Conservation (phyloP, 2,113 vertebrate species). For the Phyllostomus discolor region DNA sequence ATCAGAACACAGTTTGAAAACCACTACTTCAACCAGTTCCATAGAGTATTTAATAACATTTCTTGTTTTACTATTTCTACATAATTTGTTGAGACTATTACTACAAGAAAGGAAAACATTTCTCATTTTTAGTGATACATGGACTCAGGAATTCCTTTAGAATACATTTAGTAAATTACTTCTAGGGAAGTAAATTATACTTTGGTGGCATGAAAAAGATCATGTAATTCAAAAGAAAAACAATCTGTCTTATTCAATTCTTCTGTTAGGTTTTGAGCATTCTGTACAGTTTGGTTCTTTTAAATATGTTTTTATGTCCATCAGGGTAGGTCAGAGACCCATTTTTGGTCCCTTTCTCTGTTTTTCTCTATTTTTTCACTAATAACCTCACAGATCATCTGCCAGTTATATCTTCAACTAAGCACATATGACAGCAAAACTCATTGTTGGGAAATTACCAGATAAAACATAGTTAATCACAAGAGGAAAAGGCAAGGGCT, state of each 20-base stretch:
- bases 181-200: background rate
- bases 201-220: background rate
- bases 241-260: background rate
- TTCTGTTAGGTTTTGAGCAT: background rate
- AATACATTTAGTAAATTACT: slow-evolving; percentile 51
- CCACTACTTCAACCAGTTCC: background rate
- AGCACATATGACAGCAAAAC: background rate
- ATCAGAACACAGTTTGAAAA: slow-evolving; percentile 32
- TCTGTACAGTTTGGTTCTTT: background rate
- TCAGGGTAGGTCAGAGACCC: background rate
- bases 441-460: background rate
- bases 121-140: slow-evolving; percentile 23
- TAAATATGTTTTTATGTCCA: background rate
- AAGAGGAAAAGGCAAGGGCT: background rate
- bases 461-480: background rate
- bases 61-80: slow-evolving; percentile 18
- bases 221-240: background rate
- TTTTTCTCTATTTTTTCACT: background rate
- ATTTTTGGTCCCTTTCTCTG: background rate
- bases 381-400: background rate
- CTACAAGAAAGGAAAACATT: slow-evolving; percentile 20
- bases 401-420: background rate
- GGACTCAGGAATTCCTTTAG: background rate
- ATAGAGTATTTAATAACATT: slow-evolving; percentile 43
- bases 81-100: slow-evolving; percentile 23